These are phyloP conservation scores for Globia sparganii DNA, from an alignment of 2,888 invertebrate species.

Conservation along the genomic window DNA sequence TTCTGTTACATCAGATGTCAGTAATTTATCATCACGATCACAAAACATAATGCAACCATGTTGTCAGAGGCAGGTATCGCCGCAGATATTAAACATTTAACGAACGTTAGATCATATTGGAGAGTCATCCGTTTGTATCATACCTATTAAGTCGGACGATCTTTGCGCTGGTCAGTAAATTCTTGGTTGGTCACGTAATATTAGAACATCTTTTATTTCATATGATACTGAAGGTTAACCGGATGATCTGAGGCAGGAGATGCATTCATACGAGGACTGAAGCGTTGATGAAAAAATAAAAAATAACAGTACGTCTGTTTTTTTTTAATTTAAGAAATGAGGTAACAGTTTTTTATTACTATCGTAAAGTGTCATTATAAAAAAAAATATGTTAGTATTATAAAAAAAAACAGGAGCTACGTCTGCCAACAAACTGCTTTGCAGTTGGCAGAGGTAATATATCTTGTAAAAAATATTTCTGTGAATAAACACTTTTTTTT, in stretches of 20 bases:
- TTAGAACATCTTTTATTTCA: slow-evolving; percentile 53
- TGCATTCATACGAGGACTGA: slow-evolving; percentile 5
- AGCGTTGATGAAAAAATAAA: too few relatives aligned
- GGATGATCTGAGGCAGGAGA: slow-evolving; percentile 15
- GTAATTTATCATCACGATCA: slow-evolving; percentile 48
- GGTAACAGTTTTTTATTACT: too few relatives aligned
- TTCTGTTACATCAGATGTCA: slow-evolving; percentile 43
- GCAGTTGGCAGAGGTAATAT: too few relatives aligned
- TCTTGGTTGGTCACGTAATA: slow-evolving; percentile 61
- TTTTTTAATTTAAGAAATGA: too few relatives aligned
- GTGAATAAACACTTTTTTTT: too few relatives aligned
- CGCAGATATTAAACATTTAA: slow-evolving; percentile 39
- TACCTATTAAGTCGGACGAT: slow-evolving; percentile 41
- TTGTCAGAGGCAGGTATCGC: slow-evolving; percentile 33
- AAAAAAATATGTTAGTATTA: too few relatives aligned
- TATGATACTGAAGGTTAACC: slow-evolving; percentile 50
- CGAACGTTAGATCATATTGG: slow-evolving; percentile 38
- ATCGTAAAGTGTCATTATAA: too few relatives aligned
- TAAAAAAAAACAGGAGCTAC: too few relatives aligned
- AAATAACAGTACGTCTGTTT: too few relatives aligned
- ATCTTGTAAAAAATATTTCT: too few relatives aligned
- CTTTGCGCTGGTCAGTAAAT: slow-evolving; percentile 44
- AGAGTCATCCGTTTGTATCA: slow-evolving; percentile 7
- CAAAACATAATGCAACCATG: slow-evolving; percentile 47
- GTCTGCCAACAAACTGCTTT: too few relatives aligned